phyloP scores from a whole-genome alignment of 2,888 invertebrate genomes.

The Ganaspis brasiliensis region DNA sequence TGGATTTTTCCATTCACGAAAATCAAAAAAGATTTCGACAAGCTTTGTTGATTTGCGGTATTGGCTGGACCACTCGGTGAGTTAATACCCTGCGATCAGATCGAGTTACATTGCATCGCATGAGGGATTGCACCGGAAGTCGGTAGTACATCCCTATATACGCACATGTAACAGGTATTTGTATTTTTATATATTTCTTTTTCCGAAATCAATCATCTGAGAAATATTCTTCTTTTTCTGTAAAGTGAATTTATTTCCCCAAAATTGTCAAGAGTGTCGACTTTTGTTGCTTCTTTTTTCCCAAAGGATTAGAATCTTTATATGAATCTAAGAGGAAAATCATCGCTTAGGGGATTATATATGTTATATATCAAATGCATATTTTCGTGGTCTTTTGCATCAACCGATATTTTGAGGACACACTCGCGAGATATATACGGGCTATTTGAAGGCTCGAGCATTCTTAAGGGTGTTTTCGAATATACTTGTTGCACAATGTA shows the following conservation, averaged over 20 bases:
- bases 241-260: constrained; percentile 6
- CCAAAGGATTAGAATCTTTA: constrained; percentile 27
- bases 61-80: constrained; percentile 13
- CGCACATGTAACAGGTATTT: constrained; percentile 21
- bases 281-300: constrained; percentile 18
- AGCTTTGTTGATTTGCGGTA: constrained; percentile 29
- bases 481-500: constrained; percentile 80
- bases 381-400: constrained; percentile 48
- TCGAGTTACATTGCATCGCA: constrained; percentile 12
- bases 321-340: constrained; percentile 8
- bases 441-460: constrained; percentile 77
- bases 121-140: constrained; percentile 32
- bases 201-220: constrained; percentile 12
- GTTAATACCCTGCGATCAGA: constrained; percentile 24
- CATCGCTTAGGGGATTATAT: constrained; percentile 25
- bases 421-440: constrained; percentile 72
- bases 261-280: constrained; percentile 10
- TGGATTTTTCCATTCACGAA: constrained; percentile 1
- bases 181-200: neutral
- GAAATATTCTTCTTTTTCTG: neutral
- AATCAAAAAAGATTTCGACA: constrained; percentile 12
- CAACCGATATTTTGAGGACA: constrained; percentile 78
- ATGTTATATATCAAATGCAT: constrained; percentile 49
- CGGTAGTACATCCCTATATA: constrained; percentile 7
- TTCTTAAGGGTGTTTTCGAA: constrained; percentile 78